A percentile compares a stretch with the other conserved stretches of the same genome.
phyloP scores from a whole-genome alignment of 2,113 vertebrate species.

The Callospermophilus lateralis region DNA sequence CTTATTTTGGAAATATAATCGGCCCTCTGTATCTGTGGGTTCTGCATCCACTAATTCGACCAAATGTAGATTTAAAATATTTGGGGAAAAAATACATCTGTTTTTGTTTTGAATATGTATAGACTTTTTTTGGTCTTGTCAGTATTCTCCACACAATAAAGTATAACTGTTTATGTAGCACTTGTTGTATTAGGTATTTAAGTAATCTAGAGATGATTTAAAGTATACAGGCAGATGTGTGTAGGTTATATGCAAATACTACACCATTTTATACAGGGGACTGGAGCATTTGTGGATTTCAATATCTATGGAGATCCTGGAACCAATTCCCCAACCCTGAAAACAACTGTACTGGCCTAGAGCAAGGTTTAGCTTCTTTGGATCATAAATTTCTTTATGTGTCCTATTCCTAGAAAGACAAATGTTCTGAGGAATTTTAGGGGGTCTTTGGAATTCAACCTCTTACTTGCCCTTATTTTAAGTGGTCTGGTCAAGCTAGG shows the following conservation, averaged over 20 bases:
- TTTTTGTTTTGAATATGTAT: background rate
- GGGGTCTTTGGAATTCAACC: background rate
- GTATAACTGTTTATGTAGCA: background rate
- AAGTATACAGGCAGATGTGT: background rate
- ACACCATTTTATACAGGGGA: background rate
- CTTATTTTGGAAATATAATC: constrained; percentile 21
- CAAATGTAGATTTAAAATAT: background rate
- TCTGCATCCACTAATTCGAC: background rate
- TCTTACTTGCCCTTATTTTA: background rate
- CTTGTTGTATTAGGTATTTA: background rate
- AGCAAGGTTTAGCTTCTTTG: background rate
- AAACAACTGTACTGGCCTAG: background rate
- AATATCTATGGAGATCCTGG: background rate
- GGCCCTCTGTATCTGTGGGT: background rate
- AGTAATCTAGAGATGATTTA: background rate
- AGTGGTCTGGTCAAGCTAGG: background rate
- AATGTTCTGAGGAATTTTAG: background rate
- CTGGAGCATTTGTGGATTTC: background rate
- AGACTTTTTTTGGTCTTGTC: background rate
- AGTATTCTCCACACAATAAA: background rate
- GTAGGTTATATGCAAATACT: background rate
- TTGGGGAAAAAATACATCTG: background rate
- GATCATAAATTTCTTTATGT: background rate
- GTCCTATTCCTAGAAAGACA: background rate
- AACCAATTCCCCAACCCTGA: background rate